A percentile compares a stretch with the other conserved stretches of the same genome.
These are phyloP conservation scores for Hippoglossus hippoglossus DNA, from an alignment of 2,797 vertebrate species.

Conservation along the genomic window DNA sequence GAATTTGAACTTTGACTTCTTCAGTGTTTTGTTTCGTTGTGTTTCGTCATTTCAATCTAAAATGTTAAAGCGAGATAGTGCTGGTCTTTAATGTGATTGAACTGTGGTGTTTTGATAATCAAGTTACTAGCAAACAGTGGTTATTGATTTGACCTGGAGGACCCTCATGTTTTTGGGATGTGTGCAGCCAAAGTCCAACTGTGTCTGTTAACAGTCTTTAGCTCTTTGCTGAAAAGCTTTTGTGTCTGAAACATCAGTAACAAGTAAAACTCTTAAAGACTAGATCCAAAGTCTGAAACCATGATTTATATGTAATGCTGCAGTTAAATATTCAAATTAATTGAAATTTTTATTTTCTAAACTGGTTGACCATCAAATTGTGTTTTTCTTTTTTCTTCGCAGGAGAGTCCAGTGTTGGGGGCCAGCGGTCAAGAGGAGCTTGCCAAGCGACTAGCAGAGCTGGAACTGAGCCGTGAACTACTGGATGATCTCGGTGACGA, in stretches of 20 bases:
- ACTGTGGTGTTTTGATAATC: conserved; percentile 16
- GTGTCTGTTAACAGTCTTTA: conserved; percentile 61
- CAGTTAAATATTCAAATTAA: neutral
- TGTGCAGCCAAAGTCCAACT: conserved; percentile 75
- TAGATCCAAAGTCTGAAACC: conserved; percentile 10
- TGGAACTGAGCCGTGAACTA: conserved; percentile 92
- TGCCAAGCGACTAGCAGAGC: conserved; percentile 92
- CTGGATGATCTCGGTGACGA: conserved; percentile 91
- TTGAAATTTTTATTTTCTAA: conserved; percentile 3
- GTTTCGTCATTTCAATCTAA: neutral
- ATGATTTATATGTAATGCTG: neutral
- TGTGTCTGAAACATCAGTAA: conserved; percentile 25
- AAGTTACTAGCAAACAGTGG: conserved; percentile 41
- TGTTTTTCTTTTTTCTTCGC: conserved; percentile 10
- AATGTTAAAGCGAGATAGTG: neutral
- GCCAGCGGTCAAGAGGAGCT: conserved; percentile 93
- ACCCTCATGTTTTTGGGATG: conserved; percentile 21
- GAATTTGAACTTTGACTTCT: too few relatives aligned
- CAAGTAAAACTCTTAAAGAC: neutral
- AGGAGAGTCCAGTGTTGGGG: conserved; percentile 95
- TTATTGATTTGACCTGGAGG: conserved; percentile 64
- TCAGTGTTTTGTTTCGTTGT: neutral
- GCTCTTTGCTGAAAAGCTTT: conserved; percentile 20
- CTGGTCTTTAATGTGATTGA: conserved; percentile 34
- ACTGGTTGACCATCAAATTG: neutral